Conservation (phyloP, 2,797 vertebrate species). For the Epinephelus awoara region DNA sequence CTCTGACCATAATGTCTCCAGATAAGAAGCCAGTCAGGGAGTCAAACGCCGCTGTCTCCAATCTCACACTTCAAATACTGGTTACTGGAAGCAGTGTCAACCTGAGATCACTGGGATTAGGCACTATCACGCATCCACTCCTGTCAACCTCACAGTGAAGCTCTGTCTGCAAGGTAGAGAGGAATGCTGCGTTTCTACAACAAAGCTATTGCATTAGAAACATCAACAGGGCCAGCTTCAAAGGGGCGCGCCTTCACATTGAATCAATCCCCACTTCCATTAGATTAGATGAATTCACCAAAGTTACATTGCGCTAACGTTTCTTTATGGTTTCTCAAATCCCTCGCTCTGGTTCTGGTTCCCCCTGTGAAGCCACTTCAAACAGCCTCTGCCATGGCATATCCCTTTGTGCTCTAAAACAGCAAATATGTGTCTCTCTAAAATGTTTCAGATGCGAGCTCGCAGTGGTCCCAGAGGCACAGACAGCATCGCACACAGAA, state of each 20-base stretch:
- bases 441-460: constrained; percentile 85
- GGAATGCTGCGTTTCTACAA: constrained; percentile 69
- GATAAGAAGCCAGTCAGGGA: constrained; percentile 36
- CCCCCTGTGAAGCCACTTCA: constrained; percentile 86
- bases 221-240: constrained; percentile 79
- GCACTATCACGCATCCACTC: constrained; percentile 66
- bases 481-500: constrained; percentile 57
- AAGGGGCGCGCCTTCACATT: constrained; percentile 80
- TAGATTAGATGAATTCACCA: constrained; percentile 79
- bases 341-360: constrained; percentile 83
- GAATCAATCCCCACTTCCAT: constrained; percentile 82
- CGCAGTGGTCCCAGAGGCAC: constrained; percentile 71
- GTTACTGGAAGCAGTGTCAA: constrained; percentile 54
- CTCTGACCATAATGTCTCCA: constrained; percentile 16
- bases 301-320: constrained; percentile 80
- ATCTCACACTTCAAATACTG: constrained; percentile 59
- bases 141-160: constrained; percentile 45
- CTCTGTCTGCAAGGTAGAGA: constrained; percentile 65
- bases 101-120: constrained; percentile 65
- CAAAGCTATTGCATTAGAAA: constrained; percentile 79
- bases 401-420: constrained; percentile 84
- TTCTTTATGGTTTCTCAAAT: constrained; percentile 81
- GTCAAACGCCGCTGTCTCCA: constrained; percentile 31
- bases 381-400: constrained; percentile 81
- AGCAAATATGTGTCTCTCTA: constrained; percentile 85